phyloP scores from a whole-genome alignment of 1,140 invertebrate genomes.

The Brachionus rotundiformis region DNA sequence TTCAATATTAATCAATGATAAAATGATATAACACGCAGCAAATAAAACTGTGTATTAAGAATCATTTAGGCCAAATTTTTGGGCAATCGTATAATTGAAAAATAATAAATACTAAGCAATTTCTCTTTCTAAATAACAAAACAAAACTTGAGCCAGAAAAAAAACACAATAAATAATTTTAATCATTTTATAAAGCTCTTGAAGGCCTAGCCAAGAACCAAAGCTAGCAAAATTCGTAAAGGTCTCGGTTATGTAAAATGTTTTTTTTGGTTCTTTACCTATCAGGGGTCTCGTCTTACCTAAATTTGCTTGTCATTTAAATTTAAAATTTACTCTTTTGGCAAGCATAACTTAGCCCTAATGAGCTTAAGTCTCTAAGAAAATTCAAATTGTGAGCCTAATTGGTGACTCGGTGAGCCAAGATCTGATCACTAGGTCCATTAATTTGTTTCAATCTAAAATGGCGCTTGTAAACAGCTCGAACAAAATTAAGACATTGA shows the following conservation, averaged over 20 bases:
- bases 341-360: background rate
- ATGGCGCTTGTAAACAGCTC: background rate
- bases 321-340: background rate
- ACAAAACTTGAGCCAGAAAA: background rate
- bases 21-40: background rate
- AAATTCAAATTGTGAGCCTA: background rate
- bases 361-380: background rate
- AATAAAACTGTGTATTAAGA: background rate
- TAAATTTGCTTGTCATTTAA: background rate
- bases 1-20: slow-evolving; percentile 8
- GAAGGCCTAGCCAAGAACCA: background rate
- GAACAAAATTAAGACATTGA: background rate
- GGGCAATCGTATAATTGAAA: slow-evolving; percentile 7
- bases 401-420: background rate
- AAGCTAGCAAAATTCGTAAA: background rate
- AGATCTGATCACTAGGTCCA: background rate
- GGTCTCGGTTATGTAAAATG: slow-evolving; percentile 2
- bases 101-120: slow-evolving; percentile 14
- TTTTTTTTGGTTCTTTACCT: background rate
- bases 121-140: background rate
- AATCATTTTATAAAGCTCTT: background rate
- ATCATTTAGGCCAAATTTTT: background rate
- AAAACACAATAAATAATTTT: background rate
- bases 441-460: background rate
- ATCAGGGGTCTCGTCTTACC: background rate